Base-by-base conservation (phyloP, 2,113 vertebrate species). In the Brachionichthys hirsutus region DNA sequence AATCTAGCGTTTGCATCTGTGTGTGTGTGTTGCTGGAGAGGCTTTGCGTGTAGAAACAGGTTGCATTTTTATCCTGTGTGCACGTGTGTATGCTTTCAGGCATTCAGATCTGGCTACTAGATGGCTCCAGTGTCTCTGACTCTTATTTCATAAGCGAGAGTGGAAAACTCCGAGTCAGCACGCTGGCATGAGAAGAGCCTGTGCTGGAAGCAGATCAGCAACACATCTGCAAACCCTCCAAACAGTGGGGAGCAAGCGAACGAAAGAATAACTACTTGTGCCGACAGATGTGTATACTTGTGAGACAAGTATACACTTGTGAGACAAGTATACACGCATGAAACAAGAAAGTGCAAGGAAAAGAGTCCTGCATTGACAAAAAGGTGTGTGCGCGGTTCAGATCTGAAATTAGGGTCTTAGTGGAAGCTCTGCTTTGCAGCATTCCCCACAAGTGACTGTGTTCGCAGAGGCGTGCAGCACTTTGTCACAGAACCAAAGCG, bases 141-240 rank as follows among this genome's bases (percentile, higher is more conserved):
- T 88, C 82, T 64, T 54, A 84, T 87, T 86, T 88, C 85, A 85
- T 77, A 83, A 87, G 82, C 77, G 75, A 72, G 84, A 86, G 81
- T 78, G 87, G 88, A 90, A 90, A 89, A 88, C 44, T 88, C 83
- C 40, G 84, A 87, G 88, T 87, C 87, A 90, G 87, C 88, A 87
- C 62, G 50, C 74, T 86, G 80, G 80, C 84, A 79, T 85, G 81
- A 78, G 79, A 74, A 69, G 67, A 81, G 80, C 36, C 79, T 75
- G 55, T 54, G 70, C 78, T 85, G 82, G 83, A 87, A 84, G 54
- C 57, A 75, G 75, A 87, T 82, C 80, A 81, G 78, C 68, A 87
- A 87, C 84, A 88, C 85, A 85, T 87, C 85, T 87, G 81, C 87
- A 84, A 82, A 77, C 44, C 53, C 66, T 0, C 18, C 80, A 30